Evolutionary conservation across 2,888 invertebrate genomes (phyloP).

Genomic region (Agrotis exclamationis): DNA sequence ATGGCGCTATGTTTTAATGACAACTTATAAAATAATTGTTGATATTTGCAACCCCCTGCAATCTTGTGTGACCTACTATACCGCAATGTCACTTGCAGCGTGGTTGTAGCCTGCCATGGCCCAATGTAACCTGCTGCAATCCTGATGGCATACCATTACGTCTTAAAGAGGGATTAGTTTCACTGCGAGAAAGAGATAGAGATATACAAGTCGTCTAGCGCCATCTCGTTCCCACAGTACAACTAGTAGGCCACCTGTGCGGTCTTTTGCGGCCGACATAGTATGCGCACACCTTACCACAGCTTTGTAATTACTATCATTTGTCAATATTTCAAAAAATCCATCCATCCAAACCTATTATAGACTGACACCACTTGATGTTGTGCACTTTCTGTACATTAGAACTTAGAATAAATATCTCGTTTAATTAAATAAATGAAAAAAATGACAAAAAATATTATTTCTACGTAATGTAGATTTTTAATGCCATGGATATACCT

Average conservation of each 20-base stretch:
- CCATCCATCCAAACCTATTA: conserved; percentile 88
- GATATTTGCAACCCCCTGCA: too few relatives aligned
- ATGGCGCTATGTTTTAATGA: too few relatives aligned
- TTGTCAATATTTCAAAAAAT: conserved; percentile 78
- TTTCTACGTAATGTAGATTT: conserved; percentile 70
- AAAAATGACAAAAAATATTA: conserved; percentile 73
- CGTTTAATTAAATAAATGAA: conserved; percentile 74
- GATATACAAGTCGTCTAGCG: too few relatives aligned
- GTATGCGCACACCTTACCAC: conserved; percentile 31
- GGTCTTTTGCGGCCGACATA: background rate
- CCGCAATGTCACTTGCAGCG: background rate
- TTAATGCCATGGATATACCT: conserved; percentile 69
- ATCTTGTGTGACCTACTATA: background rate
- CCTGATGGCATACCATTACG: too few relatives aligned
- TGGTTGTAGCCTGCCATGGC: too few relatives aligned
- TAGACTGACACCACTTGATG: conserved; percentile 90
- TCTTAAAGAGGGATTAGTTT: too few relatives aligned
- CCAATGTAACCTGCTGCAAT: background rate
- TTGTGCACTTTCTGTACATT: conserved; percentile 89
- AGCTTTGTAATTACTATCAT: conserved; percentile 72
- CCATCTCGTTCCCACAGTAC: too few relatives aligned
- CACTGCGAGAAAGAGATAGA: too few relatives aligned
- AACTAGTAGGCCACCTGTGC: background rate
- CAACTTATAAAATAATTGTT: too few relatives aligned
- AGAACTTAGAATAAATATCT: conserved; percentile 82